Conservation (phyloP, 37 sponge, comb jelly and placozoan species). For the Haliclona indistincta region DNA sequence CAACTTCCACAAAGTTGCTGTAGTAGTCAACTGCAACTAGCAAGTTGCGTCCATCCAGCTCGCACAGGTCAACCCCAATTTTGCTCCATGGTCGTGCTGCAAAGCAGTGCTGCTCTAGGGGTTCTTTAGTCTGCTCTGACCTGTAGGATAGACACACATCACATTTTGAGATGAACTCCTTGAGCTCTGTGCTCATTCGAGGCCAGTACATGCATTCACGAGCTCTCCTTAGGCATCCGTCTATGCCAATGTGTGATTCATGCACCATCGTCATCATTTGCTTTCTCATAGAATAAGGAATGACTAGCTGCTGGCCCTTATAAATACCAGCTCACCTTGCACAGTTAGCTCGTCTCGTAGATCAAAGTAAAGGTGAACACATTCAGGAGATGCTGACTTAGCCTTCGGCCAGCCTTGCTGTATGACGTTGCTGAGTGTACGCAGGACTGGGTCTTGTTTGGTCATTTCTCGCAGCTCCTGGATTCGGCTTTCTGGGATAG, state of each 20-base stretch:
- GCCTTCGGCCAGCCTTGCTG: constrained; percentile 29
- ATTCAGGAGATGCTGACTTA: constrained; percentile 20
- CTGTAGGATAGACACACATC: background rate
- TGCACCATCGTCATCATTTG: constrained; percentile 19
- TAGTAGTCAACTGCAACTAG: constrained; percentile 42
- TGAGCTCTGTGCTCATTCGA: constrained; percentile 30
- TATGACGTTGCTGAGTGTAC: constrained; percentile 3
- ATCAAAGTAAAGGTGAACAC: constrained; percentile 24
- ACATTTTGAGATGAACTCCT: constrained; percentile 42
- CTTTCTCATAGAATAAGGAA: constrained; percentile 6
- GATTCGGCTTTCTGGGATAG: constrained; percentile 8
- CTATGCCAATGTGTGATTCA: constrained; percentile 27
- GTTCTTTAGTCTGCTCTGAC: background rate
- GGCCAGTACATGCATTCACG: constrained; percentile 46
- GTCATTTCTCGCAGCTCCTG: constrained; percentile 10
- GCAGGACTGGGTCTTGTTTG: constrained; percentile 23
- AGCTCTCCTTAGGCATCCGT: constrained; percentile 17
- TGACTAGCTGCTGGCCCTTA: constrained; percentile 31
- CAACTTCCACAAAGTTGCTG: constrained; percentile 52
- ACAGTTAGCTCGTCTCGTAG: constrained; percentile 31
- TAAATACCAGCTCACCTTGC: constrained; percentile 37
- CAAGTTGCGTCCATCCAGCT: constrained; percentile 20
- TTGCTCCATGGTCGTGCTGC: constrained; percentile 40
- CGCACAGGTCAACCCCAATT: constrained; percentile 49
- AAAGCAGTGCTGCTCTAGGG: constrained; percentile 32